Base-by-base conservation (phyloP, 2,888 invertebrate species). In the Xestoiulus laeticollis region DNA sequence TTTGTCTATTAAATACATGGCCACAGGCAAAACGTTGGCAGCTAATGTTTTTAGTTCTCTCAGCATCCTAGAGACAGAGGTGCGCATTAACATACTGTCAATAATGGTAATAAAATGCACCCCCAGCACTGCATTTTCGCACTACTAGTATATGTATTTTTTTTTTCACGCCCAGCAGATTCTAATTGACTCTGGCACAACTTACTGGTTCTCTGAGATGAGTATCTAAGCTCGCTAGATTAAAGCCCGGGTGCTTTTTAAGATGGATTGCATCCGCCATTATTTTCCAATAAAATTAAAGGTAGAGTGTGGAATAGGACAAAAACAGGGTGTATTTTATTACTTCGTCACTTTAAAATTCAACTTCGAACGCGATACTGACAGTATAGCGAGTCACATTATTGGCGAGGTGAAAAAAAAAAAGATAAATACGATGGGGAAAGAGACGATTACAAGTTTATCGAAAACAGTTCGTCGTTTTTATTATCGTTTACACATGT, bases 81-180 rank as follows among this genome's bases (percentile, higher is more conserved):
- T 78, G 30, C 78, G 78, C 78, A 78, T 78, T 78, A 78, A 78
- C 78, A 78, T 78, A 78, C 78, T 78, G 78, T 78, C 78, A 78
- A 78, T 78, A 78, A 78, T 78, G 78, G 78, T 78, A 78, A 78
- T 78, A 78, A 78, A 78, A 78, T 78, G 78, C 78, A 78, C 78
- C 78, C 78, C 78, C 78, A 78, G 78, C 78, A 14, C 78, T 78
- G 30, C 78, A 78, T 78, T 78, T 78, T 78, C 78, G 30, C 78
- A 22, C 78, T 78, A 38, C n/a, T n/a, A 38, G 6, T 38, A 38
- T 38, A 38, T 38, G 38, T 38, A 38, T 78, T 78, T 78, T 78
- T 48, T 78, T 78, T 14, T n/a, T 22, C 30, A 22, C 30, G 78
- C 78, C 78, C 68, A 30, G 78, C 78, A 30, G 30, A 78, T 78